Base-by-base conservation (phyloP, 2,797 vertebrate genomes). In the Chromobotia macracanthus region DNA sequence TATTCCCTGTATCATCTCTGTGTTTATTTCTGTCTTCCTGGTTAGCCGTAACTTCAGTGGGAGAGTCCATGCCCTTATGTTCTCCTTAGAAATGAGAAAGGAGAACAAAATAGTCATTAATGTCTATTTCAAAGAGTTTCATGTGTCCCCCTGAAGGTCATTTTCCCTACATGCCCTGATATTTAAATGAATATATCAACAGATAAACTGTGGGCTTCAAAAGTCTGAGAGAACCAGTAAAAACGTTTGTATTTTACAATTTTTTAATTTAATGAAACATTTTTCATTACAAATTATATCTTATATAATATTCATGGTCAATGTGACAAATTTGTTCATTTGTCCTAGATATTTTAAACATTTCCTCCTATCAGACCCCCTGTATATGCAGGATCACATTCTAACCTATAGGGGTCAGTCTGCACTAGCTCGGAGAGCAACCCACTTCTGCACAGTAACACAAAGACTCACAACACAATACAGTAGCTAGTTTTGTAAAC, bases 371-470 rank as follows among this genome's bases (percentile, higher is more conserved):
- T 28, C 28, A 4, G 28, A 28, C 28, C 28, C 28, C 28, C 28
- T 4, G 2, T 28, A 28, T 4, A 53, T 80, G 77, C 72, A 79
- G 72, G 41, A 82, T 61, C 65, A 35, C 19, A 72, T 82, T 80
- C 64, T 67, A 80, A 74, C 83, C 85, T 78, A 83, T 70, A 85
- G 83, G 83, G 85, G 85, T 86, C 85, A 86, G 79, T 79, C 83
- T 86, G 48, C 80, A 67, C 83, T 75, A 58, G 77, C 73, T 75
- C 48, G 19, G 75, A 31, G 13, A 71, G 63, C 21, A 46, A 25
- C 64, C 65, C 9, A 2, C 41, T 72, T 48, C 21, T 35, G 65
- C 12, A 65, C 31, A 69, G 41, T 16, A 69, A 19, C 72, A 67
- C 64, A 70, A 38, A 68, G 53, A 67, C 41, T 41, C 41, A 51